phyloP scores from a whole-genome alignment of 2,888 invertebrate species.

The Callyntrura sp. region DNA sequence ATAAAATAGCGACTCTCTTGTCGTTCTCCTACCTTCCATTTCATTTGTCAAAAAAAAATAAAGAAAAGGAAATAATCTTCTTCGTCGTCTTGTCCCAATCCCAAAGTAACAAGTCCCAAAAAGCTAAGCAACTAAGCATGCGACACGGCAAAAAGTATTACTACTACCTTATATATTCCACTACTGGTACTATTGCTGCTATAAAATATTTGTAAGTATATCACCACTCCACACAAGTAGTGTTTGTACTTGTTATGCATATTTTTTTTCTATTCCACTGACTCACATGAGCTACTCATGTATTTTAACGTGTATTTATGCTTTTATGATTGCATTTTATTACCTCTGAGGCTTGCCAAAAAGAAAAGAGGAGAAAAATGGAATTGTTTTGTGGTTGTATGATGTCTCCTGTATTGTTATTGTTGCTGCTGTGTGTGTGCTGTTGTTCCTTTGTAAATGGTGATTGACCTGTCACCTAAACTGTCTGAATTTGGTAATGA shows the following conservation, averaged over 20 bases:
- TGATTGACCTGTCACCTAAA: slow-evolving; percentile 76
- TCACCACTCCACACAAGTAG: too few species aligned
- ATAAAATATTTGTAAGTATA: too few species aligned
- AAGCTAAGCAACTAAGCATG: background rate
- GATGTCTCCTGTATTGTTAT: background rate
- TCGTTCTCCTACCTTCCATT: slow-evolving; percentile 56
- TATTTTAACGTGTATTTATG: slow-evolving; percentile 24
- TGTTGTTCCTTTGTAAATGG: slow-evolving; percentile 56
- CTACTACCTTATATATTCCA: background rate
- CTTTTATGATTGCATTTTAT: slow-evolving; percentile 63
- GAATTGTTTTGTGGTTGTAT: slow-evolving; percentile 18
- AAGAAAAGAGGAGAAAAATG: slow-evolving; percentile 24
- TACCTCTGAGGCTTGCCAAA: slow-evolving; percentile 59
- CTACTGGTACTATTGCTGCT: background rate
- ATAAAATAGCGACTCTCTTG: slow-evolving; percentile 16
- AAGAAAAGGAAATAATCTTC: slow-evolving; percentile 36
- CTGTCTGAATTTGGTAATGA: slow-evolving; percentile 67
- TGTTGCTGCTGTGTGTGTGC: slow-evolving; percentile 17
- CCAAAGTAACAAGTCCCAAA: background rate
- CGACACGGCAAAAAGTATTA: background rate
- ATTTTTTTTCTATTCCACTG: slow-evolving; percentile 42
- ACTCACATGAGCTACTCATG: slow-evolving; percentile 27
- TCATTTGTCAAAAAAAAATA: slow-evolving; percentile 51
- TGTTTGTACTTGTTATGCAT: slow-evolving; percentile 11
- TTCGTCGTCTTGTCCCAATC: background rate